Conservation (phyloP, 64 coral and sea anemone genomes). For the Actinia equina region DNA sequence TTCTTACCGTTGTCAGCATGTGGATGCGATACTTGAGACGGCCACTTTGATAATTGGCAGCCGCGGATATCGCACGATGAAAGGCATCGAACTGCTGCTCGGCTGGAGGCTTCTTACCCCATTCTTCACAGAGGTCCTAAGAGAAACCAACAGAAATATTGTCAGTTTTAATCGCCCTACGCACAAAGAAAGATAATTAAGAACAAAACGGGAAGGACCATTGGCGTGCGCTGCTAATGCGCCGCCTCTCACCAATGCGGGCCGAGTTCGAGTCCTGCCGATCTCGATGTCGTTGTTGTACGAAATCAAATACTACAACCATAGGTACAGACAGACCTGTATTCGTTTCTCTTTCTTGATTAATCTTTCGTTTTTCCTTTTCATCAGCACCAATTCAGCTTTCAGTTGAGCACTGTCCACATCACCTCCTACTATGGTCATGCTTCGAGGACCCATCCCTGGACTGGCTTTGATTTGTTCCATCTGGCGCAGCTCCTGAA, state of each 20-base stretch:
- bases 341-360: slow-evolving; percentile 95
- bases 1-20: slow-evolving; percentile 71
- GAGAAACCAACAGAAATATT: background rate
- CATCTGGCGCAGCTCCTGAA: slow-evolving; percentile 96
- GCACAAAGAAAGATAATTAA: too few relatives aligned
- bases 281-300: too few relatives aligned
- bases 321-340: slow-evolving; percentile 37
- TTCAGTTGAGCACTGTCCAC: slow-evolving; percentile 74
- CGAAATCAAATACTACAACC: background rate
- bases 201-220: too few relatives aligned
- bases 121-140: slow-evolving; percentile 80
- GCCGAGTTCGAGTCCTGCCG: too few relatives aligned
- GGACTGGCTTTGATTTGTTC: slow-evolving; percentile 77
- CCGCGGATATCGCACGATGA: slow-evolving; percentile 81
- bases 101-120: slow-evolving; percentile 80
- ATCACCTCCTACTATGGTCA: slow-evolving; percentile 60
- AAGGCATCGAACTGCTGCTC: slow-evolving; percentile 89
- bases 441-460: slow-evolving; percentile 57
- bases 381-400: slow-evolving; percentile 87
- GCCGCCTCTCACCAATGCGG: too few relatives aligned
- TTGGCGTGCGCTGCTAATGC: too few relatives aligned
- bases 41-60: slow-evolving; percentile 79
- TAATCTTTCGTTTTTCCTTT: slow-evolving; percentile 78
- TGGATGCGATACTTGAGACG: slow-evolving; percentile 88
- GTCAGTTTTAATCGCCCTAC: too few relatives aligned